These are phyloP conservation scores for Eueremaeus valkanovi DNA, from an alignment of 2,888 invertebrate species.

Conservation along the genomic window DNA sequence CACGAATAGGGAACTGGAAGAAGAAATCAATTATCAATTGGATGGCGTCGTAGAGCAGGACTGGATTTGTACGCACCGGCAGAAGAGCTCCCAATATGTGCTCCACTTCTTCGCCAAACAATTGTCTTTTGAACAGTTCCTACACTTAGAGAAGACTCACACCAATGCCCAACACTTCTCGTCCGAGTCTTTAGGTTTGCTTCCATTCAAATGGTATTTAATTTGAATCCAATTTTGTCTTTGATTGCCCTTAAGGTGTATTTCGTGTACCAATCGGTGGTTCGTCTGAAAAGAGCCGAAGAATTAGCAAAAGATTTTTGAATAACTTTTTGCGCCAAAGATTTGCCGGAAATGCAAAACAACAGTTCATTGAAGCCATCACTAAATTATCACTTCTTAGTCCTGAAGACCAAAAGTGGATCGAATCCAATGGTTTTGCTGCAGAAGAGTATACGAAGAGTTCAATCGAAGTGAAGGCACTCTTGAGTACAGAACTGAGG, in stretches of 20 bases:
- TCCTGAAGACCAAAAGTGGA: background rate
- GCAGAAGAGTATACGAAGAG: background rate
- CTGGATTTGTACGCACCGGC: background rate
- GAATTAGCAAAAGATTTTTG: constrained; percentile 52
- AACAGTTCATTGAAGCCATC: constrained; percentile 4
- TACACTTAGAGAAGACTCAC: background rate
- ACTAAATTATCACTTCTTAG: background rate
- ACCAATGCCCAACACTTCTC: constrained; percentile 5
- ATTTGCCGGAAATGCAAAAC: constrained; percentile 17
- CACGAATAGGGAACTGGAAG: constrained; percentile 17
- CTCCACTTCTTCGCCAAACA: background rate
- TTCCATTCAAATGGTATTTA: background rate
- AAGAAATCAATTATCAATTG: constrained; percentile 20
- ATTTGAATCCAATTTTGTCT: no score
- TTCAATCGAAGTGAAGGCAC: background rate
- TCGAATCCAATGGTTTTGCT: background rate
- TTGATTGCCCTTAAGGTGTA: background rate
- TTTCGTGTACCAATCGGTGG: constrained; percentile 4
- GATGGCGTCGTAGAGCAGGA: no score
- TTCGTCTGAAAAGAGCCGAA: background rate
- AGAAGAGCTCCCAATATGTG: background rate
- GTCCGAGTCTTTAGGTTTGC: background rate
- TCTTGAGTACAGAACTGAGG: background rate
- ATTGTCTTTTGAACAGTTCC: background rate
- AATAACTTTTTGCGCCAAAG: constrained; percentile 51